Percentiles rank a stretch among this genome's conserved stretches.
phyloP scores from a whole-genome alignment of 2,888 invertebrate genomes.

The Nebria salina region DNA sequence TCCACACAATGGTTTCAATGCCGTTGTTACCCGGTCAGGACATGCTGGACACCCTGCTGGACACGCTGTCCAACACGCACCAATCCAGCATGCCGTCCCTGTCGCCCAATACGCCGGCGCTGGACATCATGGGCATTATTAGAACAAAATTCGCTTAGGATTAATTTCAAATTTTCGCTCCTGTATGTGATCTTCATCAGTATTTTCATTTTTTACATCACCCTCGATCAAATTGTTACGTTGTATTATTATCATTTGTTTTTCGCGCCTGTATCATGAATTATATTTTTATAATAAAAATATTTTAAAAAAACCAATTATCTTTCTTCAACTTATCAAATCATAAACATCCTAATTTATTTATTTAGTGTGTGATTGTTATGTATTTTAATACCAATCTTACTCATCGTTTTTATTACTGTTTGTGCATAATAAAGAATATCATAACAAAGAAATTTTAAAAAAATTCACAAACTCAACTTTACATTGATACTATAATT shows the following conservation, averaged over 20 bases:
- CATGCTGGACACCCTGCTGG: constrained; percentile 31
- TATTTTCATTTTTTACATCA: neutral
- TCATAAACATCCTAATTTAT: too few species aligned
- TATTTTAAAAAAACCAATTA: neutral
- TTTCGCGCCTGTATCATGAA: neutral
- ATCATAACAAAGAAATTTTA: too few species aligned
- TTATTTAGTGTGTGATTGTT: too few species aligned
- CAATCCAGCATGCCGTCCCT: constrained; percentile 2
- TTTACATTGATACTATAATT: too few species aligned
- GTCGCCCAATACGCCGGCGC: constrained; percentile 2
- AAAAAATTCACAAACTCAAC: too few species aligned
- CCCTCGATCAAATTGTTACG: neutral
- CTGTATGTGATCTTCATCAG: constrained; percentile 1
- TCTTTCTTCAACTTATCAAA: neutral
- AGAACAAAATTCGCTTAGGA: neutral
- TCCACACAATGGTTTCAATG: constrained; percentile 38
- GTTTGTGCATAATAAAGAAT: too few species aligned
- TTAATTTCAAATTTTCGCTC: neutral
- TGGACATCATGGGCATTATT: constrained; percentile 10
- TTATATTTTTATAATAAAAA: neutral
- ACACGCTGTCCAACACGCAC: constrained; percentile 18
- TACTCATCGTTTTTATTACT: too few species aligned
- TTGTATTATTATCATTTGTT: neutral
- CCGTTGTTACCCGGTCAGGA: constrained; percentile 30
- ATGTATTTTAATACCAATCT: too few species aligned